Percentiles rank a stretch among this genome's conserved stretches.
Conservation (phyloP, 2,888 invertebrate genomes). For the Drosophila demipolita region DNA sequence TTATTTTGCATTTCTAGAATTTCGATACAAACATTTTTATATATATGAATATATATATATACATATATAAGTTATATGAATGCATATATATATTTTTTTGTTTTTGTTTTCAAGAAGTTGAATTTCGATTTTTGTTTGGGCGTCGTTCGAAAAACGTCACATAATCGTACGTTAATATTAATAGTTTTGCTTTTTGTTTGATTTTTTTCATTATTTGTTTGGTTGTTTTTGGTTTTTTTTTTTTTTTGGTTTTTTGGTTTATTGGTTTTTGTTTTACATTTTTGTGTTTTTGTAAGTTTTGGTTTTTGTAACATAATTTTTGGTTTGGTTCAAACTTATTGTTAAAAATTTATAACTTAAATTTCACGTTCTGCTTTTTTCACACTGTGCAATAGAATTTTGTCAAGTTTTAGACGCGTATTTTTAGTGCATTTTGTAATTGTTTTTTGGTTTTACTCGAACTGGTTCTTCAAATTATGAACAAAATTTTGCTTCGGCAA, state of each 20-base stretch:
- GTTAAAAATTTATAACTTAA: constrained; percentile 56
- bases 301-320: constrained; percentile 47
- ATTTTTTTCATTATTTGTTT: constrained; percentile 46
- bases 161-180: constrained; percentile 72
- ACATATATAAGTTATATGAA: constrained; percentile 36
- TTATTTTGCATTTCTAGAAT: constrained; percentile 40
- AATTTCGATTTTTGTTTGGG: constrained; percentile 86
- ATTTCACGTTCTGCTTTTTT: constrained; percentile 53
- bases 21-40: constrained; percentile 42
- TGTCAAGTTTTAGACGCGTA: constrained; percentile 27
- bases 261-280: constrained; percentile 45
- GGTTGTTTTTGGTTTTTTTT: constrained; percentile 34
- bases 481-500: constrained; percentile 56
- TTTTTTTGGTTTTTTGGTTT: constrained; percentile 36
- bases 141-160: constrained; percentile 85
- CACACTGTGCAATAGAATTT: constrained; percentile 35
- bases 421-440: constrained; percentile 6
- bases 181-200: constrained; percentile 45
- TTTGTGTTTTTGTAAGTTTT: constrained; percentile 41
- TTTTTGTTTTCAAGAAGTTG: constrained; percentile 85
- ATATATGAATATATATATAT: constrained; percentile 33
- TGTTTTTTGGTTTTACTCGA: constrained; percentile 27
- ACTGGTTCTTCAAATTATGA: constrained; percentile 35
- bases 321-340: constrained; percentile 66
- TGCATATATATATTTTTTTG: constrained; percentile 52